Conservation (phyloP, 2,113 vertebrate species). For the Gobiocypris rarus region DNA sequence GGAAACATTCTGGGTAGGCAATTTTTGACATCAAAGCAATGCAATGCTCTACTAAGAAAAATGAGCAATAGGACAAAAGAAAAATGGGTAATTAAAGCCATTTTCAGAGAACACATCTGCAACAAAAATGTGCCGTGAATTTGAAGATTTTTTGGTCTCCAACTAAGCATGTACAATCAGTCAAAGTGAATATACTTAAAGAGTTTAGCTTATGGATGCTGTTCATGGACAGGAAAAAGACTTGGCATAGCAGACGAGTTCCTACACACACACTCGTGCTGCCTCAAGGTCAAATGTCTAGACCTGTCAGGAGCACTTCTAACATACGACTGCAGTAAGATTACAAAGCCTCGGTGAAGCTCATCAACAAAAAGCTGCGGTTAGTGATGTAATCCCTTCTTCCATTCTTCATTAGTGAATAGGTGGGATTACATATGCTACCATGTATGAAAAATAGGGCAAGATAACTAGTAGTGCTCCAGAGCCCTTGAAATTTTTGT, state of each 20-base stretch:
- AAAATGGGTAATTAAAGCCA: slow-evolving; percentile 5
- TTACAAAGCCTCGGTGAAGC: not conserved
- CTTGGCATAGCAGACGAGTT: slow-evolving; percentile 1
- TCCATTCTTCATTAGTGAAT: slow-evolving; percentile 10
- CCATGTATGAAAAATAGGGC: not conserved
- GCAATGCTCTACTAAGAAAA: not conserved
- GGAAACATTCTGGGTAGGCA: not conserved
- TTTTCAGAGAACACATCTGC: not conserved
- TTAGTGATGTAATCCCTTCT: not conserved
- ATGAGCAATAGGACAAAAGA: not conserved
- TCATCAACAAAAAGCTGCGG: slow-evolving; percentile 19
- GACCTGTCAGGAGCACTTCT: not conserved
- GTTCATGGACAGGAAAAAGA: not conserved
- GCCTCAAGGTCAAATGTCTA: slow-evolving; percentile 34
- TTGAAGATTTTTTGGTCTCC: not conserved
- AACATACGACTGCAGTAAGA: not conserved
- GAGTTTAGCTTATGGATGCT: not conserved
- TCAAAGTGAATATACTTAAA: not conserved
- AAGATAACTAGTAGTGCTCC: not conserved
- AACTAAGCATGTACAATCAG: not conserved
- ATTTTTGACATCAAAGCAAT: not conserved
- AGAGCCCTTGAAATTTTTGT: not conserved
- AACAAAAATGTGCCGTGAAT: not conserved
- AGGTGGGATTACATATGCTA: not conserved
- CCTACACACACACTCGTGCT: not conserved